phyloP scores from a whole-genome alignment of 2,888 invertebrate genomes.

The Ormyrus labotus region DNA sequence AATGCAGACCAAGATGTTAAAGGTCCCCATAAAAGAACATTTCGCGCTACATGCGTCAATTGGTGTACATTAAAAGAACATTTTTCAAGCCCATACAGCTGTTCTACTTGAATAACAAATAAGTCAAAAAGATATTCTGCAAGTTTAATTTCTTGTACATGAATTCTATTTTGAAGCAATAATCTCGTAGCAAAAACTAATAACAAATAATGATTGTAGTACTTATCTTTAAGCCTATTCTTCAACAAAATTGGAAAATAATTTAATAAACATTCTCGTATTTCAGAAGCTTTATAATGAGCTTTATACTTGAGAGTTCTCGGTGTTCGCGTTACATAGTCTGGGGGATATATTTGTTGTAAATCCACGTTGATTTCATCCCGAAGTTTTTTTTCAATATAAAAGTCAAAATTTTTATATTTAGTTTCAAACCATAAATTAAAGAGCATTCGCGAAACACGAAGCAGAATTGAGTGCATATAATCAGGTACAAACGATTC shows the following conservation, averaged over 20 bases:
- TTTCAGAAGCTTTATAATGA: not conserved
- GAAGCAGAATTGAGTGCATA: slow-evolving; percentile 31
- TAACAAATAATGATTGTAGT: slow-evolving; percentile 21
- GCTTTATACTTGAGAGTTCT: not conserved
- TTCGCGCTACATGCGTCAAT: not conserved
- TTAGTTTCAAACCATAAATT: slow-evolving; percentile 12
- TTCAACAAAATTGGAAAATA: slow-evolving; percentile 18
- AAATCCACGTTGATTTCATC: slow-evolving; percentile 5
- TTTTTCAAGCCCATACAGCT: not conserved
- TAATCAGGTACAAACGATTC: slow-evolving; percentile 34
- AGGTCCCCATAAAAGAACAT: not conserved
- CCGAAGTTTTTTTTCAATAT: slow-evolving; percentile 4
- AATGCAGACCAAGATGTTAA: no score
- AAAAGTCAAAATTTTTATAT: not conserved
- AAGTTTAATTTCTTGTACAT: slow-evolving; percentile 19
- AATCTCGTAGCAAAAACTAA: not conserved
- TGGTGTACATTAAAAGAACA: not conserved
- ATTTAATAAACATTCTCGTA: not conserved
- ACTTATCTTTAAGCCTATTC: slow-evolving; percentile 4
- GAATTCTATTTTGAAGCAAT: slow-evolving; percentile 11
- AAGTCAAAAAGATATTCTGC: slow-evolving; percentile 18
- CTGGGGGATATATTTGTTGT: slow-evolving; percentile 17
- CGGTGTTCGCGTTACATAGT: slow-evolving; percentile 6
- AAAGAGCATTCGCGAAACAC: slow-evolving; percentile 34
- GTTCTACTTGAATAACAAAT: not conserved